Evolutionary conservation across 1,140 invertebrate species (phyloP), one percentile per base, ranked within the genome.

Genomic region (Dendroctonus valens): DNA sequence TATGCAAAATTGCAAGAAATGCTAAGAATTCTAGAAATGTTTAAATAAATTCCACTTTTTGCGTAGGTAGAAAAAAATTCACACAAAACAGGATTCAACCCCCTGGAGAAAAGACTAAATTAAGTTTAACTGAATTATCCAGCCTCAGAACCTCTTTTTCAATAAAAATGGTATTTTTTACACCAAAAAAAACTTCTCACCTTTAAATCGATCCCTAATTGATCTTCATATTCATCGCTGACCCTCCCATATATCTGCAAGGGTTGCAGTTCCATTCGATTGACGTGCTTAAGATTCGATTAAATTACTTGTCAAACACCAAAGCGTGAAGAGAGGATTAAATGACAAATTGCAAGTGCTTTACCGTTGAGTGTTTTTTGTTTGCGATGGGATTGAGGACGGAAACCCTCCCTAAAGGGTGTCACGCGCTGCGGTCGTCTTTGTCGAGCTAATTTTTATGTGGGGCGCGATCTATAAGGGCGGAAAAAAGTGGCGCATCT

Each of bases 251-350:
- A n/a, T 26, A 52, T 52, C 26, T n/a, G 12, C n/a, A 52, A 52
- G 50, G 53, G 26, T 55, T 40, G 53, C 26, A 58, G 26, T 26
- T 26, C 26, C 26, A 58, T 58, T 58, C 41, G 11, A 40, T 49
- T 48, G 58, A 52, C 40, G 54, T 52, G 42, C 51, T 14, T 41
- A 52, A 65, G 38, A 39, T 46, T 51, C 61, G 67, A 65, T 67
- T 61, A 70, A 72, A 72, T 72, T 72, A 72, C 70, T 72, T 66
- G 69, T 72, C 70, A 72, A 72, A 72, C 68, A 70, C 62, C 51
- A 70, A 62, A 69, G 71, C 69, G 69, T 73, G 72, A 73, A 72
- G 72, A 73, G 70, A 72, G 72, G 72, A 74, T 74, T 72, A 71
- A 54, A 69, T 72, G 68, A 74, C 73, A 71, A 72, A 74, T 72